phyloP scores from a whole-genome alignment of 2,888 invertebrate genomes.

The Ypsolopha scabrella region DNA sequence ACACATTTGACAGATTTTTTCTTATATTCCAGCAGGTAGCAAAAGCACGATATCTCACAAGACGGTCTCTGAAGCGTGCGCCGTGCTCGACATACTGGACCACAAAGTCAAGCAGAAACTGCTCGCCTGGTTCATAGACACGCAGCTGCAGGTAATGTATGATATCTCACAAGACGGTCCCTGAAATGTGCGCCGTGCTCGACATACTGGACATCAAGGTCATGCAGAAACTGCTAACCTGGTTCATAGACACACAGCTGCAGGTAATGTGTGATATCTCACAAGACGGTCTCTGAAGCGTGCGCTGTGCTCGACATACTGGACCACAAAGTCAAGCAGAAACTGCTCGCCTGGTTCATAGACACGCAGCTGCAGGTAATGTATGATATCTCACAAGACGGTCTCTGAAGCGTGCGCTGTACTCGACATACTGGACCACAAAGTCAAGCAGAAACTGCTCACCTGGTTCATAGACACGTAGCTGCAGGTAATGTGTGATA shows the following conservation, averaged over 20 bases:
- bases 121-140: no score
- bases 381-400: constrained; percentile 20
- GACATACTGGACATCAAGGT: constrained; percentile 82
- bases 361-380: constrained; percentile 79
- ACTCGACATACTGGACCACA: constrained; percentile 76
- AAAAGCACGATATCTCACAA: constrained; percentile 34
- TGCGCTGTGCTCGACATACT: constrained; percentile 61
- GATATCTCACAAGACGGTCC: constrained; percentile 29
- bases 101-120: no score
- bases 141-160: constrained; percentile 76
- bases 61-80: constrained; percentile 47
- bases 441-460: constrained; percentile 86
- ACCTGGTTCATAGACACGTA: constrained; percentile 94
- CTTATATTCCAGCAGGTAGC: constrained; percentile 24
- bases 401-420: constrained; percentile 48
- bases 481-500: constrained; percentile 64
- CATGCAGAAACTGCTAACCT: constrained; percentile 86
- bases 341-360: constrained; percentile 92
- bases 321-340: constrained; percentile 87
- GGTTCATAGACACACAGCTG: constrained; percentile 91
- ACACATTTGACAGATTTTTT: not conserved
- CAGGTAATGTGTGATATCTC: constrained; percentile 58
- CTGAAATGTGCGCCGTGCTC: constrained; percentile 48
- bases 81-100: constrained; percentile 45
- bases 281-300: constrained; percentile 46